Evolutionary conservation across 2,888 invertebrate genomes (phyloP), one percentile per base, ranked within the genome.

Genomic region (Latrodectus elegans): DNA sequence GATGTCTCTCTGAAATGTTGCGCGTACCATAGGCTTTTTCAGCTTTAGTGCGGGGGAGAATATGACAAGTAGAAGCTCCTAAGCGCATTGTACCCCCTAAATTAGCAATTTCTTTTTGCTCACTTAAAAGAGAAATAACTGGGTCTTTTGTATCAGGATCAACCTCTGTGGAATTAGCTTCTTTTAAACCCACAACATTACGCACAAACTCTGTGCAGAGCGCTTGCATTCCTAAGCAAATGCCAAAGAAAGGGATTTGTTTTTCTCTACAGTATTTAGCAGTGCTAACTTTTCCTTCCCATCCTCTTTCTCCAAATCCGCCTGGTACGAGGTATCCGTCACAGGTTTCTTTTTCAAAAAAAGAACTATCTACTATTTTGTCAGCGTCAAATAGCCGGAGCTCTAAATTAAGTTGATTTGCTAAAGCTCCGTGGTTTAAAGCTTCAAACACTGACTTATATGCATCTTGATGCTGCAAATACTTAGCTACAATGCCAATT

Each of bases 391-490:
- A 11, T 14, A 14, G 52, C 14, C 22, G 15, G 9, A 73, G 17
- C 53, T 9, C 52, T 15, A 73, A 51, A 8, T 51, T 73, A 14
- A 53, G 11, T 12, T 53, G 51, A 22, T 73, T 70, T n/a, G 15
- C 49, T 12, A 73, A 11, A 22, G 14, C 76, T n/a, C 68, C 97
- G 92, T 99, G 99, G 90, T 97, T 95, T 67, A 99, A 92, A 0
- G 99, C 97, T 93, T 99, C 99, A 0, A 96, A 95, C 0, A 99
- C 96, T 0, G 99, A 99, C 0, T 98, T 97, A 91, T 99, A 99
- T 0, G 99, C 96, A 93, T 99, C 99, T 91, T 97, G 96, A 15
- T 98, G 93, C 91, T 96, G 95, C 0, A 98, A 98, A 92, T 99
- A 99, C 93, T 99, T 99, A 10, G 99, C 99, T 2, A 99, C 99